phyloP scores from a whole-genome alignment of 2,888 invertebrate species.

The Dasypolia templi region DNA sequence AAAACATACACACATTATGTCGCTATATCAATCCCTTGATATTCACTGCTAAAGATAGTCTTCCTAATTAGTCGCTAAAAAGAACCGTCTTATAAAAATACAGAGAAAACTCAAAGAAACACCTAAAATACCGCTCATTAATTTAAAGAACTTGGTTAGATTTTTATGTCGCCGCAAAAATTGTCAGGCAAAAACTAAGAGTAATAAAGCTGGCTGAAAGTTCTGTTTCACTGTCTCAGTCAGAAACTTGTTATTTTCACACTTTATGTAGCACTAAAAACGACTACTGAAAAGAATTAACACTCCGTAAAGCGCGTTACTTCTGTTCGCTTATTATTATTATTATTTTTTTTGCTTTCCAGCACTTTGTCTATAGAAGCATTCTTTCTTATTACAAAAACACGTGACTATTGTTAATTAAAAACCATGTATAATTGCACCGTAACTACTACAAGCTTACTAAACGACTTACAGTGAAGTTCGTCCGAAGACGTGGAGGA shows the following conservation, averaged over 20 bases:
- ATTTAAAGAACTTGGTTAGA: slow-evolving; percentile 29
- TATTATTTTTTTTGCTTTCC: slow-evolving; percentile 46
- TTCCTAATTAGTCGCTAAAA: slow-evolving; percentile 26
- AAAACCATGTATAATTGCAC: slow-evolving; percentile 58
- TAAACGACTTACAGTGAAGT: slow-evolving; percentile 49
- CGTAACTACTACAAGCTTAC: slow-evolving; percentile 45
- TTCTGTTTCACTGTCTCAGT: slow-evolving; percentile 40
- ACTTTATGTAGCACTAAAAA: slow-evolving; percentile 54
- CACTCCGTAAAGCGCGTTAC: slow-evolving; percentile 37
- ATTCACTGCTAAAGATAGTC: slow-evolving; percentile 4
- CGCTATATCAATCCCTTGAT: not conserved
- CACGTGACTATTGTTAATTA: slow-evolving; percentile 46
- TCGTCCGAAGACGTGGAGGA: slow-evolving; percentile 27
- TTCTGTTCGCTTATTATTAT: slow-evolving; percentile 34
- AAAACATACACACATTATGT: not conserved
- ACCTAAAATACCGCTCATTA: slow-evolving; percentile 35
- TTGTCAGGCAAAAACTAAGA: slow-evolving; percentile 44
- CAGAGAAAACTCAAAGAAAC: slow-evolving; percentile 12
- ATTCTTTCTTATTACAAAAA: slow-evolving; percentile 29
- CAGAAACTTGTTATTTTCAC: slow-evolving; percentile 62
- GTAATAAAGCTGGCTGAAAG: slow-evolving; percentile 51
- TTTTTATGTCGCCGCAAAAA: slow-evolving; percentile 44
- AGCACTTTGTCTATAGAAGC: slow-evolving; percentile 24
- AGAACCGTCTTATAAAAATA: slow-evolving; percentile 15
- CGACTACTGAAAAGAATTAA: slow-evolving; percentile 52